These are phyloP conservation scores for Xestia rhomboidea DNA, from an alignment of 2,888 invertebrate genomes.

Conservation along the genomic window DNA sequence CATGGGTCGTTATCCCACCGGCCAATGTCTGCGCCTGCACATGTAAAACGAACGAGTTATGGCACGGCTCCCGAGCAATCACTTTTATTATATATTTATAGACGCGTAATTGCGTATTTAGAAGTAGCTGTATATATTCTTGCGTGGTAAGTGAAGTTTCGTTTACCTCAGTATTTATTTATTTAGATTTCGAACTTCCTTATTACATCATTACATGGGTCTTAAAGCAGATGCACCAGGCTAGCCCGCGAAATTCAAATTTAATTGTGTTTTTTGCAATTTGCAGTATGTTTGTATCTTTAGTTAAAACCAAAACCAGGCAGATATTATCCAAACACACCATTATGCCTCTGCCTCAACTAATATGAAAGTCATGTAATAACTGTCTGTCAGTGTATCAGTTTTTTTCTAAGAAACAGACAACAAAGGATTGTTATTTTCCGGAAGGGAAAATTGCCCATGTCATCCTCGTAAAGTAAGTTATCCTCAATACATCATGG, in stretches of 20 bases:
- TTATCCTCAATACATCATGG: not conserved
- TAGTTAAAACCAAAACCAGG: not conserved
- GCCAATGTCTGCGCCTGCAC: constrained; percentile 15
- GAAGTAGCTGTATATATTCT: constrained; percentile 25
- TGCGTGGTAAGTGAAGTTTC: not conserved
- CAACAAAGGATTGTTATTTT: constrained; percentile 7
- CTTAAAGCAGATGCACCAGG: not conserved
- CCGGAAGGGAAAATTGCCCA: not conserved
- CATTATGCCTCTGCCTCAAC: not conserved
- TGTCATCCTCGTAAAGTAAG: constrained; percentile 2
- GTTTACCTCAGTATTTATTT: not conserved
- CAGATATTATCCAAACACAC: not conserved
- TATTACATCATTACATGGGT: not conserved
- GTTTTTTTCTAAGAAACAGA: constrained; percentile 1
- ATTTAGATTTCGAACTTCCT: too few species aligned
- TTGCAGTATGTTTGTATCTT: not conserved
- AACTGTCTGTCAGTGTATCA: not conserved
- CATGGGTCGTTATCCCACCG: constrained; percentile 22
- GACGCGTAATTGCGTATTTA: constrained; percentile 30
- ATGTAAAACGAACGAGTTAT: constrained; percentile 46
- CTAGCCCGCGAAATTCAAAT: not conserved
- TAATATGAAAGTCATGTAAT: not conserved
- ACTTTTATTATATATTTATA: constrained; percentile 49
- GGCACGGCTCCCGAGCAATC: constrained; percentile 29
- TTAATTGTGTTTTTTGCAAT: too few species aligned